Percentiles rank a stretch among this genome's conserved stretches.
Conservation (phyloP, 1,140 invertebrate genomes). For the Homalodisca vitripennis region DNA sequence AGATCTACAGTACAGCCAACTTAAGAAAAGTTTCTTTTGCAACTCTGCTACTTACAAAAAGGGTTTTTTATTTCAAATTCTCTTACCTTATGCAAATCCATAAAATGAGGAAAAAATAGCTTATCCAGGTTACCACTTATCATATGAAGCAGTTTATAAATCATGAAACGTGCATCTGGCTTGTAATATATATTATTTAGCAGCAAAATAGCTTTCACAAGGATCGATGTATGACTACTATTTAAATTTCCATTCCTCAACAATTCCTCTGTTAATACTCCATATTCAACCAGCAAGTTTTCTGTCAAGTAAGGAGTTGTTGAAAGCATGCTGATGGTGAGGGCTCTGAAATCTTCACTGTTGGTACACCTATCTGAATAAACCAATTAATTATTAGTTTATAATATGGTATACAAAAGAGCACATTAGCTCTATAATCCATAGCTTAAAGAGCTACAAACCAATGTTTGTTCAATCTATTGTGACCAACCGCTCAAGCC, state of each 20-base stretch:
- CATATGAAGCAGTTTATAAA: slow-evolving; percentile 11
- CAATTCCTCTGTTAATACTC: slow-evolving; percentile 3
- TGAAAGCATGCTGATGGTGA: slow-evolving; percentile 17
- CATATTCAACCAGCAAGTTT: background rate
- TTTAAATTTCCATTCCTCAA: background rate
- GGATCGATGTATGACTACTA: background rate
- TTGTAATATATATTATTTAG: slow-evolving; percentile 7
- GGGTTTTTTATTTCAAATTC: too few relatives aligned
- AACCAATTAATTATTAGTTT: too few relatives aligned
- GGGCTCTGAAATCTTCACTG: background rate
- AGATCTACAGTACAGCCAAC: too few relatives aligned
- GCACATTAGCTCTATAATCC: too few relatives aligned
- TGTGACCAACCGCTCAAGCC: too few relatives aligned
- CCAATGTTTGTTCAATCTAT: too few relatives aligned
- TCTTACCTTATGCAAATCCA: background rate
- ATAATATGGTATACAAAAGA: too few relatives aligned
- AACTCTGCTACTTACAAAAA: too few relatives aligned
- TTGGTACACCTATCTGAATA: background rate
- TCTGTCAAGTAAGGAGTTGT: background rate
- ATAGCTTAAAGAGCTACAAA: too few relatives aligned
- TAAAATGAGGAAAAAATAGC: slow-evolving; percentile 4
- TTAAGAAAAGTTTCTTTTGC: too few relatives aligned
- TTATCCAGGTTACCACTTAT: background rate
- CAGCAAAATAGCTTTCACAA: slow-evolving; percentile 7
- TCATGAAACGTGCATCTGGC: background rate